A percentile compares a stretch with the other conserved stretches of the same genome.
Evolutionary conservation across 2,797 vertebrate species (phyloP).

Genomic region (Leptatherina wallacei): DNA sequence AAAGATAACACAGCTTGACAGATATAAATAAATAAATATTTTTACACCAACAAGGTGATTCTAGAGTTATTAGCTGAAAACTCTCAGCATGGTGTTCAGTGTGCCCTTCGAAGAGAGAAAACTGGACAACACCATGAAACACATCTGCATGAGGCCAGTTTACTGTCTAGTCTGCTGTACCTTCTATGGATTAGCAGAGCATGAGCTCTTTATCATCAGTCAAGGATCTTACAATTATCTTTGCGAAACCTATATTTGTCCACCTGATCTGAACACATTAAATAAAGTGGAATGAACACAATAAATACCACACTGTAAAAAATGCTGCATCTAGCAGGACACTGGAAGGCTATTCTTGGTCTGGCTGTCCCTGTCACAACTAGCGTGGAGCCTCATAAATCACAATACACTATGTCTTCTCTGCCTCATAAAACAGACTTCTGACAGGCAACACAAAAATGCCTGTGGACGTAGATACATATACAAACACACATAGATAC

Average conservation of each 20-base stretch:
- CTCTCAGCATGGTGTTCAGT: no score
- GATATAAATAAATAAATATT: no score
- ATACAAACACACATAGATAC: conserved; percentile 1
- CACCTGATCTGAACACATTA: conserved; percentile 15
- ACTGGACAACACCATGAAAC: not conserved
- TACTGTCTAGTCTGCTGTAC: not conserved
- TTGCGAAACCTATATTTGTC: not conserved
- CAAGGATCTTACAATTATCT: not conserved
- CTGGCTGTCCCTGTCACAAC: conserved; percentile 47
- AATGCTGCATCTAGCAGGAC: conserved; percentile 23
- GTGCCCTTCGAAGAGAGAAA: not conserved
- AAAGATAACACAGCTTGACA: no score
- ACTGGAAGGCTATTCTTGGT: conserved; percentile 41
- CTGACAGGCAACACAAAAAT: conserved; percentile 20
- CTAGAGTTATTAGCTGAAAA: no score
- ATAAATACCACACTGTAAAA: conserved; percentile 10
- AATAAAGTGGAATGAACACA: conserved; percentile 21
- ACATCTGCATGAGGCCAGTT: not conserved
- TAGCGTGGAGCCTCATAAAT: conserved; percentile 63
- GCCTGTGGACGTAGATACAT: conserved; percentile 19
- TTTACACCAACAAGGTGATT: no score
- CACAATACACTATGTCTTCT: conserved; percentile 49
- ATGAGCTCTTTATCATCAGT: not conserved
- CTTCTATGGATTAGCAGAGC: not conserved
- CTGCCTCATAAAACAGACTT: conserved; percentile 50